phyloP scores from a whole-genome alignment of 2,113 vertebrate species.

The Apus apus region DNA sequence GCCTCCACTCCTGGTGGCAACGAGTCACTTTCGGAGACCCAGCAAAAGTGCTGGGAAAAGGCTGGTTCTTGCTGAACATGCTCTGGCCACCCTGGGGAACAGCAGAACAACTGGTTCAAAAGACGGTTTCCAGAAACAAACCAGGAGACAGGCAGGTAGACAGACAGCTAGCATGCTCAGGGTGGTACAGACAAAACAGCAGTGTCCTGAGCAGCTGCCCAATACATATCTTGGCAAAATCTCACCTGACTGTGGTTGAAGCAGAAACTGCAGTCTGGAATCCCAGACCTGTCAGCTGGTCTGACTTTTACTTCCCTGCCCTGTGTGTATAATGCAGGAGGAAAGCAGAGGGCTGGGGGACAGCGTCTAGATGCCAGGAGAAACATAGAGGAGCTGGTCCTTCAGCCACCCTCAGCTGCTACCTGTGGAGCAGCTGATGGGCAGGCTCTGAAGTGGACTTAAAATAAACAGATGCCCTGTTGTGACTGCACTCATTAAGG shows the following conservation, averaged over 20 bases:
- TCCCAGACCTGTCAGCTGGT: not conserved
- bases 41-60: not conserved
- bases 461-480: not conserved
- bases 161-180: not conserved
- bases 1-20: fast-evolving
- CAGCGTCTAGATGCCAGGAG: not conserved
- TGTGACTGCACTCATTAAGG: not conserved
- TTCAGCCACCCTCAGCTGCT: not conserved
- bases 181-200: slow-evolving; percentile 27
- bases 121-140: not conserved
- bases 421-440: not conserved
- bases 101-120: fast-evolving
- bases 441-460: not conserved
- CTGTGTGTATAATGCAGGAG: not conserved
- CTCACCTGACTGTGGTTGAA: not conserved
- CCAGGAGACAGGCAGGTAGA: not conserved
- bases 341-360: not conserved
- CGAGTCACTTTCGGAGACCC: not conserved
- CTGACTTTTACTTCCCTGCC: not conserved
- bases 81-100: not conserved
- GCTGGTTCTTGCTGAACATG: fast-evolving
- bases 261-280: not conserved
- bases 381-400: not conserved
- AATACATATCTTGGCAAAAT: slow-evolving; percentile 22
- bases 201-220: slow-evolving; percentile 42